phyloP scores from a whole-genome alignment of 2,797 vertebrate species.

The Scarus forsteni region DNA sequence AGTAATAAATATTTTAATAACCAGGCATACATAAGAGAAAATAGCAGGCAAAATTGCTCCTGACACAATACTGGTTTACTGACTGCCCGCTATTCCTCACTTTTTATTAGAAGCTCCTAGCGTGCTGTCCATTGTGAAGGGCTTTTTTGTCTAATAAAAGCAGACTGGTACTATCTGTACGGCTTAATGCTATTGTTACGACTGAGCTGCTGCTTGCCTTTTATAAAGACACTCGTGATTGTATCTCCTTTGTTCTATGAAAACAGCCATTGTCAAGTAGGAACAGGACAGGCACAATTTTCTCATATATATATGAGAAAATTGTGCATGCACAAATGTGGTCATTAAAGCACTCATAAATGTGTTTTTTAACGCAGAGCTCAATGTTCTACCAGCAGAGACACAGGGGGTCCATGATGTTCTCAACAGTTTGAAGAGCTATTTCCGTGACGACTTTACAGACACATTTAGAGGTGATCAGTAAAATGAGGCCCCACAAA shows the following conservation, averaged over 20 bases:
- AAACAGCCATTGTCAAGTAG: constrained; percentile 32
- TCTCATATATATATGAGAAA: neutral
- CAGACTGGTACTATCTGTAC: constrained; percentile 30
- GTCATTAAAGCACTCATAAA: constrained; percentile 8
- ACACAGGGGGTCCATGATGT: neutral
- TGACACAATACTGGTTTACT: constrained; percentile 53
- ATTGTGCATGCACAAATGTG: neutral
- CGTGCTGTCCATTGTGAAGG: constrained; percentile 25
- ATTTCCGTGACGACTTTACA: neutral
- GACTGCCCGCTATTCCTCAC: constrained; percentile 48
- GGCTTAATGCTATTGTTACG: constrained; percentile 34
- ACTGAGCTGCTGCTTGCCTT: constrained; percentile 31
- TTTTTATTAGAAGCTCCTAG: constrained; percentile 50
- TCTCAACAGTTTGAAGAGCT: neutral
- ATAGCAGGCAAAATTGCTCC: constrained; percentile 44
- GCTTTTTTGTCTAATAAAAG: constrained; percentile 30
- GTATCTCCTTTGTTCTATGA: constrained; percentile 34
- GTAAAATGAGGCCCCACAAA: neutral
- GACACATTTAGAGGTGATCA: neutral
- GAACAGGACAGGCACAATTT: neutral
- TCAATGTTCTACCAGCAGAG: neutral
- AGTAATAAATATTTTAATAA: constrained; percentile 61
- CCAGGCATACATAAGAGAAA: constrained; percentile 27
- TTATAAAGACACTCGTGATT: constrained; percentile 39
- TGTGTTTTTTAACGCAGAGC: neutral